Conservation (phyloP, 2,113 vertebrate species). For the Isichthys henryi region DNA sequence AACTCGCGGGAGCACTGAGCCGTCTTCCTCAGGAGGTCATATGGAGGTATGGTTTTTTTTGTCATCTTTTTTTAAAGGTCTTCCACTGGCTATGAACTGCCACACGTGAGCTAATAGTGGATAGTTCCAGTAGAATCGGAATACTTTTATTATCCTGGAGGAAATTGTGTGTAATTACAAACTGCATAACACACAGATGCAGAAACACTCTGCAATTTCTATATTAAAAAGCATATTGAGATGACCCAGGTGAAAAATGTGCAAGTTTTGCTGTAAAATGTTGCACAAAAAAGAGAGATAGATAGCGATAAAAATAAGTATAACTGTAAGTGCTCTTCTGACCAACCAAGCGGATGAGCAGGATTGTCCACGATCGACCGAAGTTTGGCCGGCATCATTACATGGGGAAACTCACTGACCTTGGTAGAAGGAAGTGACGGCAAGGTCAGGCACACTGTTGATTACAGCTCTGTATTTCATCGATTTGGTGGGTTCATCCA, state of each 20-base stretch:
- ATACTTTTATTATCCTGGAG: neutral
- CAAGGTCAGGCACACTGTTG: neutral
- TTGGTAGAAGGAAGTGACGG: neutral
- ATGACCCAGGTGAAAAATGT: neutral
- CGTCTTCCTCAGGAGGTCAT: slow-evolving; percentile 85
- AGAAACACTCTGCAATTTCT: neutral
- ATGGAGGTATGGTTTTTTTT: slow-evolving; percentile 94
- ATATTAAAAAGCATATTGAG: neutral
- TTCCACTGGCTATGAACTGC: neutral
- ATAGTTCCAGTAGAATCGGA: neutral
- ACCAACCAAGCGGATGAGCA: neutral
- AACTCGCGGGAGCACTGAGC: slow-evolving; percentile 80
- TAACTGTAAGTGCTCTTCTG: neutral
- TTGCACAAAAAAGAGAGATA: neutral
- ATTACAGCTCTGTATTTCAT: neutral
- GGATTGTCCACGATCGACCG: neutral
- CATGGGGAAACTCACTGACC: neutral
- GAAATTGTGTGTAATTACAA: neutral
- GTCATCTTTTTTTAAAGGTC: too few relatives aligned
- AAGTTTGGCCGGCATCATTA: neutral
- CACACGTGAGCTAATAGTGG: neutral
- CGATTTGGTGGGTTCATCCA: neutral
- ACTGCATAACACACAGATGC: neutral
- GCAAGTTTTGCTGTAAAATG: neutral
- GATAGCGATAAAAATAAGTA: neutral